phyloP scores from a whole-genome alignment of 2,888 invertebrate species.

The Cheiracanthium punctorium region DNA sequence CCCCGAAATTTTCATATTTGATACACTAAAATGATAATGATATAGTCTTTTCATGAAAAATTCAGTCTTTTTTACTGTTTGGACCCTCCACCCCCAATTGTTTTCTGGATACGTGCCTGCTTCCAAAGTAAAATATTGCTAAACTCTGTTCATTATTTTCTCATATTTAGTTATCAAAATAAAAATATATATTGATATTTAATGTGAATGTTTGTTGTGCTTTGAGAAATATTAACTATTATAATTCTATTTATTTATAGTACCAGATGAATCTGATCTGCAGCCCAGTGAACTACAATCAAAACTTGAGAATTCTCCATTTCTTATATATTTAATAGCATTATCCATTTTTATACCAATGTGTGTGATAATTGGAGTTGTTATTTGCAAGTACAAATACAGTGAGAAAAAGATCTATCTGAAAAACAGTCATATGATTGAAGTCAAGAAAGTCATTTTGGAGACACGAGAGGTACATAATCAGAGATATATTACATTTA shows the following conservation, averaged over 20 bases:
- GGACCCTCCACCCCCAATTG: too few relatives aligned
- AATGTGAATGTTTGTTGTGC: too few relatives aligned
- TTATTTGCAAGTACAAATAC: conserved; percentile 5
- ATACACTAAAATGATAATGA: too few relatives aligned
- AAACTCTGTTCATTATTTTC: too few relatives aligned
- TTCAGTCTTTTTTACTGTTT: too few relatives aligned
- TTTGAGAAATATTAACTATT: too few relatives aligned
- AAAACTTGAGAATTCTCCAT: not conserved
- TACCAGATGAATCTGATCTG: not conserved
- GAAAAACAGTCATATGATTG: conserved; percentile 84
- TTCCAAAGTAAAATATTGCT: too few relatives aligned
- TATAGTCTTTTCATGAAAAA: too few relatives aligned
- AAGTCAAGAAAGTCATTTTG: conserved; percentile 92
- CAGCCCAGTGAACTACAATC: not conserved
- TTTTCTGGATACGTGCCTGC: too few relatives aligned
- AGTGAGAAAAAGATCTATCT: conserved; percentile 16
- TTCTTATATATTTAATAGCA: not conserved
- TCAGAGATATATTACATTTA: not conserved
- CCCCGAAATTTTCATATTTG: not conserved
- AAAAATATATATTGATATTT: too few relatives aligned
- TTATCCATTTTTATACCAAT: conserved; percentile 12
- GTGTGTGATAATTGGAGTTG: not conserved
- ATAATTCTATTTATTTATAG: conserved; percentile 10
- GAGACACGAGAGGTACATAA: conserved; percentile 77
- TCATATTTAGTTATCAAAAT: too few relatives aligned